Evolutionary conservation across 2,797 vertebrate genomes (phyloP).

Genomic region (Pseudochaenichthys georgianus): DNA sequence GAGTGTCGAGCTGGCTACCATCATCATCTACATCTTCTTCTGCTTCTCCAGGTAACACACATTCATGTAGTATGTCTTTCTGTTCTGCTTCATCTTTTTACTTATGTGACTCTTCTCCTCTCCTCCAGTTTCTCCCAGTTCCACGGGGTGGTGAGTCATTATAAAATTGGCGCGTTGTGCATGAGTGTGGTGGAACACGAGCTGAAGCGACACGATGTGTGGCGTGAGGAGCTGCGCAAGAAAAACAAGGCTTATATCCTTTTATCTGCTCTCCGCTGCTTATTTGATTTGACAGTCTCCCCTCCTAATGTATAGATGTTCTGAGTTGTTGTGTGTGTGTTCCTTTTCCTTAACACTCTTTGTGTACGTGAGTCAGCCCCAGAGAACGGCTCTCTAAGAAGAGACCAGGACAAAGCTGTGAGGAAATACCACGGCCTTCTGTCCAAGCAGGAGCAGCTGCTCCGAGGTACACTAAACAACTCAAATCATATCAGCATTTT

Average conservation of each 20-base stretch:
- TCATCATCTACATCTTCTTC: constrained; percentile 88
- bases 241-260: constrained; percentile 99
- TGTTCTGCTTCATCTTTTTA: neutral
- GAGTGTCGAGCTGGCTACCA: constrained; percentile 95
- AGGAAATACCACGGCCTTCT: constrained; percentile 96
- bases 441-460: constrained; percentile 95
- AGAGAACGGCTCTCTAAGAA: constrained; percentile 92
- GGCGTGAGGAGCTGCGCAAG: constrained; percentile 96
- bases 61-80: neutral
- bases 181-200: constrained; percentile 98
- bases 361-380: constrained; percentile 90
- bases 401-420: constrained; percentile 95
- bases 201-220: constrained; percentile 95
- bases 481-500: no score
- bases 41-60: constrained; percentile 77
- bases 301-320: neutral
- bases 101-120: neutral
- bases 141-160: constrained; percentile 95
- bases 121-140: constrained; percentile 87
- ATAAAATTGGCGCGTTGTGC: constrained; percentile 96
- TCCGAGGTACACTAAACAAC: constrained; percentile 88
- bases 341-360: constrained; percentile 47
- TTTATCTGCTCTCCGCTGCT: constrained; percentile 34
- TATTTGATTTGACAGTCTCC: neutral
- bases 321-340: neutral